Base-by-base conservation (phyloP, 1,140 invertebrate species). In the Diachasmimorpha longicaudata region DNA sequence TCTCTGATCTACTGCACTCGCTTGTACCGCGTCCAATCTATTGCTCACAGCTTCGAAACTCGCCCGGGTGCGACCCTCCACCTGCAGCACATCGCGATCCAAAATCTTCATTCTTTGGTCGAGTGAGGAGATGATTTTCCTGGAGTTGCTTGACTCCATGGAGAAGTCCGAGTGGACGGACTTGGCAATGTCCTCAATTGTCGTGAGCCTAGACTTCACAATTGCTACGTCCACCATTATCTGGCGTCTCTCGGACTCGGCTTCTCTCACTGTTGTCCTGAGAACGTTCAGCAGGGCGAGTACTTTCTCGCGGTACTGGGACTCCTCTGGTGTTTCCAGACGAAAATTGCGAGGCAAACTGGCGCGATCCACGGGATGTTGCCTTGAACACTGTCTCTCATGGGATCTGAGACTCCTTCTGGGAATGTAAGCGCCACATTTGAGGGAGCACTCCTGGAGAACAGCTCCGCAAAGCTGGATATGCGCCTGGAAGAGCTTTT, bases 381-480 rank as follows among this genome's bases (percentile, higher is more conserved):
- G 68, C 14, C 19, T 79, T 1, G 46, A 16, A 66, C 93, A 93
- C 25, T 91, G 89, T 71, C 86, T 89, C 25, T 89, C 82, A 75
- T 94, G 93, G 0, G 89, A 86, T 2, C 90, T 86, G 80, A 91
- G 89, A 25, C 90, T 89, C 66, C 90, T 91, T 58, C 93, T 87
- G 46, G 91, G 90, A 14, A 94, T 88, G 84, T 93, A 94, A n/a
- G 90, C 91, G 0, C 92, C 92, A 74, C 93, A 94, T 48, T 91
- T 90, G 75, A 91, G 87, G 0, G 91, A 89, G 74, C 93, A 94
- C 81, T 93, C 91, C 80, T 93, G 92, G 55, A 94, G 78, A 2
- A 94, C 92, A 66, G 92, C 91, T 9, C 92, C 91, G 76, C 93
- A 94, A 72, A 92, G 90, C 48, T 91, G 91, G 42, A 93, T 79